Base-by-base conservation (phyloP, 2,888 invertebrate species). In the Andricus curvator region DNA sequence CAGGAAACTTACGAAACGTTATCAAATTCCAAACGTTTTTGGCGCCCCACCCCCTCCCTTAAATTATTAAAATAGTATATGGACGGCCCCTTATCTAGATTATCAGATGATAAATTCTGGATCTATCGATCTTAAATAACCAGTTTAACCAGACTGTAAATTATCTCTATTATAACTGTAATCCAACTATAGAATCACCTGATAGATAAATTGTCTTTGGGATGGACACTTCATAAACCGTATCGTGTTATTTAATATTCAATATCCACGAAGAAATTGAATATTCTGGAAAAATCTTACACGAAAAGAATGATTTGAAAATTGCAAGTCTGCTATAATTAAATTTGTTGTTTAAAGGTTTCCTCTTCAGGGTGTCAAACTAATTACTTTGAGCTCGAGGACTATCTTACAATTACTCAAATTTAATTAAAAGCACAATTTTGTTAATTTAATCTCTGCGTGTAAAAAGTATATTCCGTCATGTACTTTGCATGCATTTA, bases 381-480 rank as follows among this genome's bases (percentile, higher is more conserved):
- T 64, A 29, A 64, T 64, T 64, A 17, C 29, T 1, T 29, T 25
- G 0, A 41, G 3, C 11, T 67, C 11, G 2, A 37, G n/a, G 20
- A 74, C 4, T 33, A 9, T n/a, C 13, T 33, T 13, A n/a, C 4
- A 74, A 33, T 22, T 29, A n/a, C 15, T 51, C n/a, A n/a, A 74
- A n/a, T 22, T 33, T n/a, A 74, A 56, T 33, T 48, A 56, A 56
- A 29, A 51, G 4, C 33, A 33, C 56, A 37, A 74, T 74, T 74
- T 33, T 13, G 29, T 56, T 60, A 74, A 74, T 51, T 22, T 33
- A 37, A 29, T 37, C 5, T 37, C 60, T 56, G 74, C 56, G 56
- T 74, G 74, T 20, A 11, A 22, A 33, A 56, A 37, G n/a, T 33
- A 74, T 9, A 33, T 56, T 74, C n/a, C 20, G 2, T 41, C 3